phyloP scores from a whole-genome alignment of 2,797 vertebrate species.

The Hypotaenidia okinawae region DNA sequence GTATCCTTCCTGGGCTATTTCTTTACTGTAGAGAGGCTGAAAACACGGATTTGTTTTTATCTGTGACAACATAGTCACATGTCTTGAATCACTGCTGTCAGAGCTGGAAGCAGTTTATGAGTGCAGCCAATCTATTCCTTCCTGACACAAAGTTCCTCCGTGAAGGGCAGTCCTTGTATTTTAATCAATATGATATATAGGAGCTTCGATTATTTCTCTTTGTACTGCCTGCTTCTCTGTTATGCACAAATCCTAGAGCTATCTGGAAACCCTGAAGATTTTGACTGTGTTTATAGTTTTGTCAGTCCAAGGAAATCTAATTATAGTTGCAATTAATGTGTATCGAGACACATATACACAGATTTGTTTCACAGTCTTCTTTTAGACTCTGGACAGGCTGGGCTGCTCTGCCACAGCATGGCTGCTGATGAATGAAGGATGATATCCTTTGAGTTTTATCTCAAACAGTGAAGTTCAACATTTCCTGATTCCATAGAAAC shows the following conservation, averaged over 20 bases:
- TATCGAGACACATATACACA: not conserved
- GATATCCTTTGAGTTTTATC: not conserved
- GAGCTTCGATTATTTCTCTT: not conserved
- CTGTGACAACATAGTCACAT: not conserved
- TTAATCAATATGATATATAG: not conserved
- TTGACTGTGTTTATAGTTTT: not conserved
- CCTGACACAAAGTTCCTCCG: not conserved
- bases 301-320: not conserved
- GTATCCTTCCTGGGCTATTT: not conserved
- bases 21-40: not conserved
- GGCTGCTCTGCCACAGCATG: not conserved
- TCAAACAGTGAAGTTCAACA: not conserved
- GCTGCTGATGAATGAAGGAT: not conserved
- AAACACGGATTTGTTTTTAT: constrained; percentile 8
- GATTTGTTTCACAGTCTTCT: not conserved
- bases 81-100: not conserved
- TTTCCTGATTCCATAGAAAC: not conserved
- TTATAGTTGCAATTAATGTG: not conserved
- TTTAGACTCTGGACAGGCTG: not conserved
- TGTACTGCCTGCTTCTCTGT: not conserved
- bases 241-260: not conserved
- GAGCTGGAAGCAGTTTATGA: not conserved
- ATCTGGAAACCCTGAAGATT: not conserved
- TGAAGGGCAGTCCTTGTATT: not conserved
- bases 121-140: not conserved